Base-by-base conservation (phyloP, 2,113 vertebrate species). In the Equus przewalskii region DNA sequence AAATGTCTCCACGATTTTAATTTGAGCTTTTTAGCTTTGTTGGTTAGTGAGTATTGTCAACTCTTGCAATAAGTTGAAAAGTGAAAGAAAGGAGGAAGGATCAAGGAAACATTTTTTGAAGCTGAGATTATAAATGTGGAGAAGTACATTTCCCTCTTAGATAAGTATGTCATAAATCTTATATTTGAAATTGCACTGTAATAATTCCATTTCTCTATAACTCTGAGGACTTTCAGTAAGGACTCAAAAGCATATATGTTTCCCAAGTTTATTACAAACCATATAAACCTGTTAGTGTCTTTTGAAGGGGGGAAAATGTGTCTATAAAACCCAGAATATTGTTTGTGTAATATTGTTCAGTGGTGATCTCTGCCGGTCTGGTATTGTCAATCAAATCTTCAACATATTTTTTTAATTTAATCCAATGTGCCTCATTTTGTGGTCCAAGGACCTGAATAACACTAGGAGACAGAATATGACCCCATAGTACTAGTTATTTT, bases 141-240 rank as follows among this genome's bases (percentile, higher is more conserved):
- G 10, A 87, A 44, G 22, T 89, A 44, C 16, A 46, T 76, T 91
- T 83, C 7, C 18, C 30, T 76, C 69, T 83, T 67, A 46, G 26
- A 82, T 70, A 78, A 72, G 2, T 22, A 33, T 41, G 21, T 65
- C 36, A 44, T 93, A 65, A 65, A 93, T 91, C 51, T 62, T 81
- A 28, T 89, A 33, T 89, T 76, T 94, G 19, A 92, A 94, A 86
- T 85, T 81, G 4, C 10, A 46, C 58, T 91, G 2, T 21, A 36
- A 3, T 58, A 60, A 90, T 92, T 90, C n/a, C 60, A 72, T 94
- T 89, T 83, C 62, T 64, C 26, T 93, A 0, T 70, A 64, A 84
- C 64, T 96, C 49, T 54, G 69, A 97, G 46, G 6, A 49, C 41
- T 85, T 84, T 79, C 75, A 73, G 56, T 72, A 95, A 94, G 65